phyloP scores from a whole-genome alignment of 2,113 vertebrate species.

The Megaceryle torquata region DNA sequence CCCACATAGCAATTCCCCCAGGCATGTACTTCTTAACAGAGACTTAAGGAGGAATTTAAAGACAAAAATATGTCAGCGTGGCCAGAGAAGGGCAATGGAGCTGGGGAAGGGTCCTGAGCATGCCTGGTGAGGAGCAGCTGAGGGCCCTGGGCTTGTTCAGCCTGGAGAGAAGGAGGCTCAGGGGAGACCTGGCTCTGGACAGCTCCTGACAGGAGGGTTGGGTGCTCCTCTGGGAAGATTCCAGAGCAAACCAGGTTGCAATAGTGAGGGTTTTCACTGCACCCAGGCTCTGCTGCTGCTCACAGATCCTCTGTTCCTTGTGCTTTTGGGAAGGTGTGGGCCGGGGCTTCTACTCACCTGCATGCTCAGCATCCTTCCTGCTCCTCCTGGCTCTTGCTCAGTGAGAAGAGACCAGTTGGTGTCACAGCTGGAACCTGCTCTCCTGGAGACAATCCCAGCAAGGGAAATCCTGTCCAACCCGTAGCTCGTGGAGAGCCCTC shows the following conservation, averaged over 20 bases:
- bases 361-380: neutral
- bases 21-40: neutral
- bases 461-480: neutral
- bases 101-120: too few relatives aligned
- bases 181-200: too few relatives aligned
- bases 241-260: neutral
- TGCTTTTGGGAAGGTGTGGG: neutral
- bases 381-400: neutral
- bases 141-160: too few relatives aligned
- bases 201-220: neutral
- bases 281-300: neutral
- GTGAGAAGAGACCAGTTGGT: fast-evolving
- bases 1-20: neutral
- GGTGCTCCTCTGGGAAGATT: neutral
- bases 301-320: fast-evolving
- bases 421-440: neutral
- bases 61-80: neutral
- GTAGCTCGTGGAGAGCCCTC: neutral
- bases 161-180: too few relatives aligned
- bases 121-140: too few relatives aligned
- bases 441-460: neutral
- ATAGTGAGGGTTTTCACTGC: neutral
- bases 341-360: neutral
- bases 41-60: too few relatives aligned
- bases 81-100: too few relatives aligned